Base-by-base conservation (phyloP, 2,888 invertebrate species). In the Deilephila elpenor region DNA sequence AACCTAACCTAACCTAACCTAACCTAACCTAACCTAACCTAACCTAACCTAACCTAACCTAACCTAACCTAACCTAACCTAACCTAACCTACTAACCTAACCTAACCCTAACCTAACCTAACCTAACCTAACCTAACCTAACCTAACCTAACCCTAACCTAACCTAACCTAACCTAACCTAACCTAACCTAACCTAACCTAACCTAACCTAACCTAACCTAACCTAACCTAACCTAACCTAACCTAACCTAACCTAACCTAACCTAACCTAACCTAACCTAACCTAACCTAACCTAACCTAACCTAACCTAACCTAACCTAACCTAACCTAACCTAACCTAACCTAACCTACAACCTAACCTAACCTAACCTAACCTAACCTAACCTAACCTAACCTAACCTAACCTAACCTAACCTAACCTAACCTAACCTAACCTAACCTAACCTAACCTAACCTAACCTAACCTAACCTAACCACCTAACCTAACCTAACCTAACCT, bases 161-260 rank as follows among this genome's bases (percentile, higher is more conserved):
- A 77, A 77, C 77, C 77, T 77, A 77, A 77, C 77, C 77, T 77
- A 77, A 77, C 77, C 77, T 77, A 77, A 77, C 77, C 77, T 77
- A 77, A 77, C 77, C 77, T 75, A 77, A 77, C 77, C 77, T 76
- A 75, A 76, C 77, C 74, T 75, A 77, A 77, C 77, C 77, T 75
- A 75, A 77, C 37, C 3, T 17, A 53, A 53, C 53, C 53, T 53
- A 53, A 53, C 53, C 53, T 53, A 53, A 53, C 53, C 53, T 53
- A 53, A 53, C 53, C 53, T 53, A 53, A 53, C 53, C 53, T 53
- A 53, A 74, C 62, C 73, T 75, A 73, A 75, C 73, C 72, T 74
- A 77, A 77, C 75, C 74, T 74, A 75, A 75, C 73, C 76, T 75
- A 53, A n/a, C n/a, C 76, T 75, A 53, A 53, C 53, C 53, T 53